Evolutionary conservation across 2,888 invertebrate genomes (phyloP).

Genomic region (Acleris holmiana): DNA sequence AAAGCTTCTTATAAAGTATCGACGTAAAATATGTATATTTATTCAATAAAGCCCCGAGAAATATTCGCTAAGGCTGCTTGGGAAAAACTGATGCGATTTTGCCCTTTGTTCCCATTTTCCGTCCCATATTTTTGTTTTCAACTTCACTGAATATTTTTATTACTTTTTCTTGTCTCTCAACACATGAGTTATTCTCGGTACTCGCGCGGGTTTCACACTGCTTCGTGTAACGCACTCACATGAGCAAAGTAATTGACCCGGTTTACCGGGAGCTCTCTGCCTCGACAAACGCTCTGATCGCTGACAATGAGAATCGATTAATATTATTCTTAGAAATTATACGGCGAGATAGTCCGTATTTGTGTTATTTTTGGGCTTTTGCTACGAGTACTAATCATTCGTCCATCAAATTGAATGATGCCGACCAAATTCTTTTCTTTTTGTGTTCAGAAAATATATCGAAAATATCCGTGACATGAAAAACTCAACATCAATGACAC

Average conservation of each 20-base stretch:
- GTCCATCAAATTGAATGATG: constrained; percentile 6
- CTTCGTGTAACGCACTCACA: constrained; percentile 18
- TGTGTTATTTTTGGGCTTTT: background rate
- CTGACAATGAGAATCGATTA: background rate
- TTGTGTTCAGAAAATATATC: constrained; percentile 1
- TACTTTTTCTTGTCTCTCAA: constrained; percentile 72
- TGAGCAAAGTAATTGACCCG: constrained; percentile 18
- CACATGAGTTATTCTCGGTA: constrained; percentile 66
- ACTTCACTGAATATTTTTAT: constrained; percentile 75
- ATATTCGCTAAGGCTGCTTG: constrained; percentile 68
- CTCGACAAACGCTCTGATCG: background rate
- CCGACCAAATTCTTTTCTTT: background rate
- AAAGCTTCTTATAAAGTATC: constrained; percentile 63
- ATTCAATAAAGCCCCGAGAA: constrained; percentile 76
- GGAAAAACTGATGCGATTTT: constrained; percentile 71
- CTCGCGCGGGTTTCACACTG: constrained; percentile 50
- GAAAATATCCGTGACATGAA: background rate
- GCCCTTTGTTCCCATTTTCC: constrained; percentile 71
- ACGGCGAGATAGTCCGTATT: background rate
- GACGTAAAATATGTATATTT: constrained; percentile 75
- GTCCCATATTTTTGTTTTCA: constrained; percentile 77
- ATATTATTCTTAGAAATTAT: background rate
- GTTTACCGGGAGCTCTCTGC: background rate
- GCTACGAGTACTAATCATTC: background rate
- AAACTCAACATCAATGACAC: too few relatives aligned